phyloP scores from a whole-genome alignment of 2,797 vertebrate species.

The Denticeps clupeoides region DNA sequence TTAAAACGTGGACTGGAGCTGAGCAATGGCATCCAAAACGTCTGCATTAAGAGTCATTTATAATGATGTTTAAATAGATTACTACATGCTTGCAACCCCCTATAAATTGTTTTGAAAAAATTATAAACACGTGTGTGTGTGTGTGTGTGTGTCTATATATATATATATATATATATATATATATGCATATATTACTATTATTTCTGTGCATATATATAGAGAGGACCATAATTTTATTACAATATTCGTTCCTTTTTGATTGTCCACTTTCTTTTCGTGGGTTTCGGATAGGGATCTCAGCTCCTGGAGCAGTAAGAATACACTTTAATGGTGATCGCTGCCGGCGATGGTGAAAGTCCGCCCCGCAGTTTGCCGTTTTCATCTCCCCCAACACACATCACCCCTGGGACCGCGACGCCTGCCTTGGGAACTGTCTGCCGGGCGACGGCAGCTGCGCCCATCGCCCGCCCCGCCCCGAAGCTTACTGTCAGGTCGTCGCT shows the following conservation, averaged over 20 bases:
- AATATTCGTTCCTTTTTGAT: neutral
- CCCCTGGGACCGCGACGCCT: slow-evolving; percentile 42
- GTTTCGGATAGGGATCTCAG: neutral
- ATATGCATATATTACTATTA: too few relatives aligned
- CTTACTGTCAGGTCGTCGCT: slow-evolving; percentile 1
- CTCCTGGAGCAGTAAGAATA: too few relatives aligned
- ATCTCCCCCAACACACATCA: slow-evolving; percentile 22
- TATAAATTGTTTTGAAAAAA: neutral
- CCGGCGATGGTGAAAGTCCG: slow-evolving; percentile 16
- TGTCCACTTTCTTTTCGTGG: neutral
- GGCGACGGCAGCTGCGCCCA: slow-evolving; percentile 45
- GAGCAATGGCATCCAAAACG: too few relatives aligned
- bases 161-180: too few relatives aligned
- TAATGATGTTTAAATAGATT: too few relatives aligned
- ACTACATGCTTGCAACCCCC: too few relatives aligned
- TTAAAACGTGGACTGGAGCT: slow-evolving; percentile 30
- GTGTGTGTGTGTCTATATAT: too few relatives aligned
- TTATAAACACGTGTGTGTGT: too few relatives aligned
- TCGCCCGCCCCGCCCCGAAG: neutral
- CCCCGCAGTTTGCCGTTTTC: slow-evolving; percentile 42
- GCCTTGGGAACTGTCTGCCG: slow-evolving; percentile 35
- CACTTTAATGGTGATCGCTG: too few relatives aligned
- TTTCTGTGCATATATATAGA: too few relatives aligned
- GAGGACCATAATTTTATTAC: neutral
- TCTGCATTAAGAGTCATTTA: too few relatives aligned